A percentile compares a stretch with the other conserved stretches of the same genome.
Conservation (phyloP, 2,113 vertebrate genomes). For the Tauraco erythrolophus region DNA sequence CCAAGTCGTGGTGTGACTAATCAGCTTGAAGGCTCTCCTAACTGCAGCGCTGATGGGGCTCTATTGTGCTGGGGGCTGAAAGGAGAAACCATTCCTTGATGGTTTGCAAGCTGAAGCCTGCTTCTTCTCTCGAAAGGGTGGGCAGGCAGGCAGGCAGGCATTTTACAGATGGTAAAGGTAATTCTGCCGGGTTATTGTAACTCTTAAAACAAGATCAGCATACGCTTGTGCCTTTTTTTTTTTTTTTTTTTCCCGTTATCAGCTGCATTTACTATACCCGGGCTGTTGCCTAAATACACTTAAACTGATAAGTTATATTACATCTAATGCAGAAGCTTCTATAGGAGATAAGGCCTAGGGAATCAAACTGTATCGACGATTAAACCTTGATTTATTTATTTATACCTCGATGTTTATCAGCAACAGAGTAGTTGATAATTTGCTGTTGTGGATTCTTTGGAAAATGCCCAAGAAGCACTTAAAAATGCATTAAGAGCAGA, state of each 20-base stretch:
- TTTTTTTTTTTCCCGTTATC: neutral
- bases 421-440: neutral
- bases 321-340: neutral
- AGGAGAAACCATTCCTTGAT: neutral
- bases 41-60: neutral
- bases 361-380: neutral
- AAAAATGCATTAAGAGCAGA: neutral
- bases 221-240: neutral
- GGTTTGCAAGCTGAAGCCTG: neutral
- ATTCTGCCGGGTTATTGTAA: neutral
- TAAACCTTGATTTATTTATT: neutral
- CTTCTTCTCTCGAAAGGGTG: neutral
- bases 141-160: neutral
- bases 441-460: neutral
- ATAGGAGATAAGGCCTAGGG: neutral
- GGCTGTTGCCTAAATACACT: neutral
- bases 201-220: neutral
- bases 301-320: conserved; percentile 24
- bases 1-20: conserved; percentile 41
- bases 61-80: neutral
- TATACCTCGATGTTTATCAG: neutral
- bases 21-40: neutral
- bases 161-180: neutral
- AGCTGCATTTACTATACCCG: neutral
- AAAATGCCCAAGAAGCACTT: neutral